Evolutionary conservation across 2,797 vertebrate species (phyloP), one percentile per base, ranked within the genome.

Genomic region (Chelmon rostratus): DNA sequence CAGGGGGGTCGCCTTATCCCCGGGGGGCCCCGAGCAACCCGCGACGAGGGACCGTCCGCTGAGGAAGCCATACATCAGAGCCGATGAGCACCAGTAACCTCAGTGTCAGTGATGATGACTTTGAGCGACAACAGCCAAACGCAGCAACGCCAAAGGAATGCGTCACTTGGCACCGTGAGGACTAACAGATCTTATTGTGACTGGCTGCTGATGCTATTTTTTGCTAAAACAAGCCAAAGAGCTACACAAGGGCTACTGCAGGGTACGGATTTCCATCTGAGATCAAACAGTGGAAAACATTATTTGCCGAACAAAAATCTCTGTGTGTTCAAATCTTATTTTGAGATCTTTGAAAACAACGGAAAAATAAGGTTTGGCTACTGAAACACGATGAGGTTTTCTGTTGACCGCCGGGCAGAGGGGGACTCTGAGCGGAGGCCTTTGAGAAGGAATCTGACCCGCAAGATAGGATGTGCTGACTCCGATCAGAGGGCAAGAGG

Each of bases 41-140:
- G 70, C 53, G 38, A 44, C 23, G 1, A 68, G 76, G 56, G 77
- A 54, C 68, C 0, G 16, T 83, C 64, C 57, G 37, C 68, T 71
- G 61, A 85, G 91, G 91, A 93, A 92, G 86, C 67, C 71, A 49
- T 86, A 68, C 77, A 88, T 93, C 90, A 91, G 46, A 28, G 25
- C 74, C 85, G 69, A 73, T 12, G 62, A 85, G 73, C 59, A 46
- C 64, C 52, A 58, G 66, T 78, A 76, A 79, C 86, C 83, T 79
- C 68, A 8, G 76, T 84, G 90, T 89, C 88, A 76, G 57, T 0
- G 33, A 49, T 25, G 78, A 84, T 38, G 70, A 73, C 67, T 83
- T 59, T 73, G 83, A 79, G 67, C 21, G 82, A 82, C 87, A 84
- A 83, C 70, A 77, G 72, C 76, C 69, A 66, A 86, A 86, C 6